Percentiles rank a stretch among this genome's conserved stretches.
phyloP scores from a whole-genome alignment of 1,140 invertebrate genomes.

The Psix sp. region DNA sequence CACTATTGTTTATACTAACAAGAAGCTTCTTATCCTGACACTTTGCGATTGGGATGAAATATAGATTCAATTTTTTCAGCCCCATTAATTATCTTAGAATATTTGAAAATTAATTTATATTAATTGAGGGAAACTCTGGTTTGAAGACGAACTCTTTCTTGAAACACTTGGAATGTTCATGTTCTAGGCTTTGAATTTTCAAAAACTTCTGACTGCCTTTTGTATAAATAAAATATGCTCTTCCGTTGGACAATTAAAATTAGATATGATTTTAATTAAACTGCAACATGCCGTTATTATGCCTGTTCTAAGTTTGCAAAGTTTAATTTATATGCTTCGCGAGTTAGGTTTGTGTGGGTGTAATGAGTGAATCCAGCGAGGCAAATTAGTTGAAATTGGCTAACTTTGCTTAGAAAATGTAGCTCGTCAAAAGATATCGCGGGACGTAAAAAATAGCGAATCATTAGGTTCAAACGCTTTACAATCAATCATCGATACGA shows the following conservation, averaged over 20 bases:
- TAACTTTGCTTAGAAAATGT: constrained; percentile 46
- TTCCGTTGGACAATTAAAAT: constrained; percentile 9
- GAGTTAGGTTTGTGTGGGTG: constrained; percentile 34
- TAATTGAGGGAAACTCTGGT: too few relatives aligned
- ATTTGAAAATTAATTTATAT: too few relatives aligned
- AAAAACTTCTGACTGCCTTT: too few relatives aligned
- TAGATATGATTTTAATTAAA: constrained; percentile 42
- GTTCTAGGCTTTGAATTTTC: too few relatives aligned
- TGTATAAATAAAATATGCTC: neutral
- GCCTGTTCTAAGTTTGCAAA: constrained; percentile 40
- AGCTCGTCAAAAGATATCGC: constrained; percentile 7
- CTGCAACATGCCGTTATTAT: constrained; percentile 46
- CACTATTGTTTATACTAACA: too few relatives aligned
- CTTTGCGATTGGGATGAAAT: too few relatives aligned
- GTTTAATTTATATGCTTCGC: constrained; percentile 47
- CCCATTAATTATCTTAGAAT: too few relatives aligned
- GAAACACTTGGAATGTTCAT: too few relatives aligned
- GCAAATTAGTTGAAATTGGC: constrained; percentile 49
- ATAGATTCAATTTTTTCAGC: too few relatives aligned
- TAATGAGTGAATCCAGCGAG: constrained; percentile 44
- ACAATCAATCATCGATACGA: constrained; percentile 24
- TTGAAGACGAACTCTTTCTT: too few relatives aligned
- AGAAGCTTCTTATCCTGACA: too few relatives aligned
- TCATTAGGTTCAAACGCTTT: neutral
- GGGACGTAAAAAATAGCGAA: constrained; percentile 15